A percentile compares a stretch with the other conserved stretches of the same genome.
phyloP scores from a whole-genome alignment of 2,797 vertebrate genomes.

The Chelon auratus region DNA sequence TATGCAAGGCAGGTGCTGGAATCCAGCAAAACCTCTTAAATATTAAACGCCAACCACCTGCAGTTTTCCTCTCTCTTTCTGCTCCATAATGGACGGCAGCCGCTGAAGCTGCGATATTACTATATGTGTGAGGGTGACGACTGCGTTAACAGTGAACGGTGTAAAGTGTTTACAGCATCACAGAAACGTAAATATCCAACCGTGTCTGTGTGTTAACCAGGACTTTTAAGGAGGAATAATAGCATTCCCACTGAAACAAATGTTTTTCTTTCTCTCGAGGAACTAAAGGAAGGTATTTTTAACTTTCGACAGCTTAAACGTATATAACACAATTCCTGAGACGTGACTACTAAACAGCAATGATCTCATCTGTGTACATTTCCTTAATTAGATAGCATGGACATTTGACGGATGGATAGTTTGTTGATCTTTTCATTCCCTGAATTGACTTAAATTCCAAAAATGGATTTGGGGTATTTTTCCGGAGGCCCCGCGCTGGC shows the following conservation, averaged over 20 bases:
- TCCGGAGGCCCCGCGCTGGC: constrained; percentile 73
- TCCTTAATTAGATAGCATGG: constrained; percentile 62
- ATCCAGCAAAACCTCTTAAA: constrained; percentile 79
- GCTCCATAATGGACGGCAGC: constrained; percentile 73
- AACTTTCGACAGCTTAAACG: constrained; percentile 12
- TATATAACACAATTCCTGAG: neutral
- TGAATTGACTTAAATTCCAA: constrained; percentile 76
- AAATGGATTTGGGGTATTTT: constrained; percentile 72
- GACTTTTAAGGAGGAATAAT: neutral
- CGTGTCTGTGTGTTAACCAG: neutral
- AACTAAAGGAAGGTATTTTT: constrained; percentile 12
- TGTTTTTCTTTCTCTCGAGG: neutral
- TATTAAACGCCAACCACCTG: constrained; percentile 83
- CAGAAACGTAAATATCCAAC: constrained; percentile 1
- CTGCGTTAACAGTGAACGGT: constrained; percentile 36
- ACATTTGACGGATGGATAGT: constrained; percentile 65
- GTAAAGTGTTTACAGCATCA: constrained; percentile 31
- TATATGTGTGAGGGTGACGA: constrained; percentile 33
- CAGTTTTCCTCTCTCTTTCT: constrained; percentile 71
- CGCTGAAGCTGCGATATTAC: constrained; percentile 63
- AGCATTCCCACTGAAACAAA: neutral
- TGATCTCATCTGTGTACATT: constrained; percentile 37
- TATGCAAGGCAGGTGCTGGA: constrained; percentile 77
- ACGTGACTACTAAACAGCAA: neutral
- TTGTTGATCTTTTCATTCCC: constrained; percentile 77